Base-by-base conservation (phyloP, 2,113 vertebrate species). In the Polypterus bichir region DNA sequence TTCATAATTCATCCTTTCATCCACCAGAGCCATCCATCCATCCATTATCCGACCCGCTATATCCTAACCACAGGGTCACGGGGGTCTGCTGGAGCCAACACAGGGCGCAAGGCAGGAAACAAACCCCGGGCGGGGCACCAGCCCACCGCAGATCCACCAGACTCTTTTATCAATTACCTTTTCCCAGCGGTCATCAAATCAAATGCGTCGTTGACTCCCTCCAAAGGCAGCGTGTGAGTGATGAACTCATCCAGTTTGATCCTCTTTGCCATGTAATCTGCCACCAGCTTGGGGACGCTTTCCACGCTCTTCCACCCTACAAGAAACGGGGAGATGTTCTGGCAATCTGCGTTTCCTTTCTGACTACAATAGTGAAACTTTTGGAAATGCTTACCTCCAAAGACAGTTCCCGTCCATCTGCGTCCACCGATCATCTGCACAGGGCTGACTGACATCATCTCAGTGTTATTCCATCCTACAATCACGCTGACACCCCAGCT, bases 151-250 rank as follows among this genome's bases (percentile, higher is more conserved):
- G 27, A 27, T 27, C 57, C 66, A 9, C 48, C 3, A 58, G 46
- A 49, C 53, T 27, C 27, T 27, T 27, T 27, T 2, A 27, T 73
- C 45, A 6, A 67, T 27, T 54, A 89, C 91, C 90, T 88, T 66
- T 86, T 76, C 46, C 90, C 89, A 45, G 78, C 58, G 3, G 87
- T 89, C 83, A 95, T 83, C 62, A 94, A 59, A 46, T 70, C 62
- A 62, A 66, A 63, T 10, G 27, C 66, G 9, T 66, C 8, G 48
- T 65, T 73, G 47, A 76, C 61, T 47, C 44, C 51, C 7, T 65
- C 47, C 7, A 74, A 70, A 45, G 66, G 59, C 9, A 73, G 5
- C 3, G 4, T 71, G 51, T 49, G 44, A 9, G 51, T 68, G 59
- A 59, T 62, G 53, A 72, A 46, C 5, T 54, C 4, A 11, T 54